Evolutionary conservation across 2,113 vertebrate genomes (phyloP), one percentile per base, ranked within the genome.

Genomic region (Gobiocypris rarus): DNA sequence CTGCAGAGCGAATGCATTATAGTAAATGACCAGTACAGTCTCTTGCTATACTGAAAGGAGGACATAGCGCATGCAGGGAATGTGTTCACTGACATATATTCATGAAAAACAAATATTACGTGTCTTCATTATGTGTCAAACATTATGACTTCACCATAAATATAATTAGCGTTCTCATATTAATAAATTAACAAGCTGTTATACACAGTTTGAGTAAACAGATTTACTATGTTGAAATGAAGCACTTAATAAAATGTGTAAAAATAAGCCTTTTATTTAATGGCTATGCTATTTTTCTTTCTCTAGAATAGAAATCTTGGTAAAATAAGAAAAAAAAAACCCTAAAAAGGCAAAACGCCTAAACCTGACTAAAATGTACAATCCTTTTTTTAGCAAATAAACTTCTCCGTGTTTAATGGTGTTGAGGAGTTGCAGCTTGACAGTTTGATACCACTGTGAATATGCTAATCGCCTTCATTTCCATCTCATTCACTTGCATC

Each of bases 401-500:
- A 77, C 61, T 78, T 65, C 17, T 79, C 43, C 4, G 28, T 75
- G 76, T 86, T 83, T 80, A 86, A 83, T 86, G 67, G 82, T 74
- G 58, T 75, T 75, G 45, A 73, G 78, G 76, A 84, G 65, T 70
- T 65, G 31, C 80, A 82, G 48, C 48, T 69, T 70, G 82, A 81
- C 86, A 84, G 70, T 86, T 58, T 81, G 76, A 81, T 31, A 76
- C 86, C 70, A 74, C 58, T 85, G 77, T 54, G 84, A 81, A 79
- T 75, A 81, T 85, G 86, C 85, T 81, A 80, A 86, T 86, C 48
- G 19, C 58, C 82, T 65, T 85, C 45, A 85, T 85, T 81, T 85
- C 77, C 84, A 85, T 85, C 78, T 73, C 84, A 81, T 85, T 85
- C 71, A 85, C 77, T 85, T 79, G 54, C 76, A 28, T 50, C 69